Evolutionary conservation across 2,888 invertebrate species (phyloP).

Genomic region (Pyralis farinalis): DNA sequence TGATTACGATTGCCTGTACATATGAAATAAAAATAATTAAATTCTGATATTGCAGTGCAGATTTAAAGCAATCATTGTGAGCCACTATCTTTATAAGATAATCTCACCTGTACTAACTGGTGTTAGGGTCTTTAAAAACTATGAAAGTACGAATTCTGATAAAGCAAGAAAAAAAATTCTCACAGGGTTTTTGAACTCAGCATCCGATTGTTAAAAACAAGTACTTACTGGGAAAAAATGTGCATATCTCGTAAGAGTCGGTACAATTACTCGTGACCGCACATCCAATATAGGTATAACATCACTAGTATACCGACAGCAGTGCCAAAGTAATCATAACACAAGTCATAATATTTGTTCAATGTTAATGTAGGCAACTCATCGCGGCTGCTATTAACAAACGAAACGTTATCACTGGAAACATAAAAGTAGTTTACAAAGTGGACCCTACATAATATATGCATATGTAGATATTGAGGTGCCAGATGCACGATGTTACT

Average conservation of each 20-base stretch:
- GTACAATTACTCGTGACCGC: no score
- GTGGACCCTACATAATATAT: slow-evolving; percentile 6
- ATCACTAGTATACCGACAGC: no score
- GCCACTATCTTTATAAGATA: background rate
- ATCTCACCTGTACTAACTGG: background rate
- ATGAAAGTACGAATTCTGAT: background rate
- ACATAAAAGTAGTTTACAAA: slow-evolving; percentile 21
- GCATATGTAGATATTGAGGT: background rate
- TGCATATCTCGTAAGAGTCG: no score
- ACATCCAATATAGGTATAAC: no score
- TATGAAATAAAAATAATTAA: no score
- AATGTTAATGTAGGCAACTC: slow-evolving; percentile 22
- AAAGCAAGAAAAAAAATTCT: no score
- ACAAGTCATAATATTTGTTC: slow-evolving; percentile 36
- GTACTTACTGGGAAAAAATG: no score
- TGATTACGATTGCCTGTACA: no score
- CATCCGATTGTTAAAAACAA: no score
- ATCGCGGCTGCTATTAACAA: slow-evolving; percentile 32
- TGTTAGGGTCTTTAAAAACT: background rate
- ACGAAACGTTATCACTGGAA: slow-evolving; percentile 28
- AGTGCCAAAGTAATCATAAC: slow-evolving; percentile 13
- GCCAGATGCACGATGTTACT: background rate
- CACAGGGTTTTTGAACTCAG: no score
- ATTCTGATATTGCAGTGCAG: no score
- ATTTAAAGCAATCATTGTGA: background rate